Evolutionary conservation across 2,888 invertebrate species (phyloP).

Genomic region (Tricholauxania praeusta): DNA sequence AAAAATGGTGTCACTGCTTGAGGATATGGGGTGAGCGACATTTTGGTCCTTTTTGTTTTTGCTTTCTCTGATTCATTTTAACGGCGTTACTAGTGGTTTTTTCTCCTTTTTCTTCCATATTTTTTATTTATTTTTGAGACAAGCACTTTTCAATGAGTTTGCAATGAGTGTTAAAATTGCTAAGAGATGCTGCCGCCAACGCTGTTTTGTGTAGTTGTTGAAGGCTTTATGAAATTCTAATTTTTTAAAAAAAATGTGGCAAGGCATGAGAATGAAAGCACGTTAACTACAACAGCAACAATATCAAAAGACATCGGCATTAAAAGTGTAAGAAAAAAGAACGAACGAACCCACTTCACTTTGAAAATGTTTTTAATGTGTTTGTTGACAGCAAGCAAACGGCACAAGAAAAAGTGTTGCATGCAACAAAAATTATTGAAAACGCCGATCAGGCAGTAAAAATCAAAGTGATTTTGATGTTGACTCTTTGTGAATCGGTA

Average conservation of each 20-base stretch:
- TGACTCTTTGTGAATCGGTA: too few relatives aligned
- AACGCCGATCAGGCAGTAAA: too few relatives aligned
- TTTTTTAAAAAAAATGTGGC: slow-evolving; percentile 15
- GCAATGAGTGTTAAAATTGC: not conserved
- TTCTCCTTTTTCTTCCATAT: slow-evolving; percentile 22
- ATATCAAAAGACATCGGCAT: not conserved
- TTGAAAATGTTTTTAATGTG: not conserved
- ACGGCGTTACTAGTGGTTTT: slow-evolving; percentile 10
- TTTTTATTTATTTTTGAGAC: not conserved
- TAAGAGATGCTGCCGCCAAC: not conserved
- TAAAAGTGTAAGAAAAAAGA: too few relatives aligned
- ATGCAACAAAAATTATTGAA: not conserved
- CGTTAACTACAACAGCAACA: slow-evolving; percentile 2
- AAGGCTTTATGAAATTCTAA: slow-evolving; percentile 26
- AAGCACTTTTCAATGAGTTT: not conserved
- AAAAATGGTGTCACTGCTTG: slow-evolving; percentile 41
- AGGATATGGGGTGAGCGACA: slow-evolving; percentile 35
- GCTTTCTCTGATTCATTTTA: not conserved
- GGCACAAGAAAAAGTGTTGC: not conserved
- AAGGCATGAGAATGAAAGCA: not conserved
- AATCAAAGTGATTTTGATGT: too few relatives aligned
- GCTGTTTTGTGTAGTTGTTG: not conserved
- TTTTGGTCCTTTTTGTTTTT: slow-evolving; percentile 14
- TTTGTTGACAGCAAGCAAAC: not conserved
- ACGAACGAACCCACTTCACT: not conserved